Evolutionary conservation across 2,113 vertebrate genomes (phyloP).

Genomic region (Burhinus bistriatus): DNA sequence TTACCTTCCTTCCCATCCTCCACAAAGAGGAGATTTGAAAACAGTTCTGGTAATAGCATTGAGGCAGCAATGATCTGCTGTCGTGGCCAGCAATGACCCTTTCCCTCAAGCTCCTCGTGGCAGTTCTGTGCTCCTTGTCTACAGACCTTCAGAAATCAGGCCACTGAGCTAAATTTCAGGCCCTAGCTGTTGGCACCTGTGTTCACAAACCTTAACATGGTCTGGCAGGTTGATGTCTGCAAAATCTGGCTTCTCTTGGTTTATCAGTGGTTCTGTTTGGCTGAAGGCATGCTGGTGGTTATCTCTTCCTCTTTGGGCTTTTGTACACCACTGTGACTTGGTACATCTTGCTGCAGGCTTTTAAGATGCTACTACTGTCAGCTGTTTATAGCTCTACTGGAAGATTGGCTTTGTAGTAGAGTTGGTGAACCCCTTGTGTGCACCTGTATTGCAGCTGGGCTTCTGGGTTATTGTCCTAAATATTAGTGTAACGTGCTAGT

Average conservation of each 20-base stretch:
- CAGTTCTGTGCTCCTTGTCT: not conserved
- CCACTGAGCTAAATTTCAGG: not conserved
- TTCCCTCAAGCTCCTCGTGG: not conserved
- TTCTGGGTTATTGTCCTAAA: not conserved
- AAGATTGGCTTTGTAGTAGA: not conserved
- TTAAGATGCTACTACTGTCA: not conserved
- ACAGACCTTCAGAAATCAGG: not conserved
- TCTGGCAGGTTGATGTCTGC: not conserved
- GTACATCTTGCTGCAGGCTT: not conserved
- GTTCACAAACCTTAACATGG: not conserved
- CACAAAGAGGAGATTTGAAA: not conserved
- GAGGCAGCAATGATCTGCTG: not conserved
- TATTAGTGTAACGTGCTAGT: not conserved
- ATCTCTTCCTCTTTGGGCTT: not conserved
- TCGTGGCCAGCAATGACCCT: accelerated
- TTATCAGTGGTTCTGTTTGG: not conserved
- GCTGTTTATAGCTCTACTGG: not conserved
- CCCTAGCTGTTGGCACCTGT: not conserved
- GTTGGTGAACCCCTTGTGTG: not conserved
- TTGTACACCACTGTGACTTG: not conserved
- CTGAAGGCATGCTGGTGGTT: not conserved
- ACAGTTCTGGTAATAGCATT: not conserved
- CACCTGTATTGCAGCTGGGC: not conserved
- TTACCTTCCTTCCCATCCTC: not conserved
- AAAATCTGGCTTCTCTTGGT: not conserved